Evolutionary conservation across 1,140 invertebrate genomes (phyloP), one percentile per base, ranked within the genome.

Genomic region (Zaprionus kolodkinae): DNA sequence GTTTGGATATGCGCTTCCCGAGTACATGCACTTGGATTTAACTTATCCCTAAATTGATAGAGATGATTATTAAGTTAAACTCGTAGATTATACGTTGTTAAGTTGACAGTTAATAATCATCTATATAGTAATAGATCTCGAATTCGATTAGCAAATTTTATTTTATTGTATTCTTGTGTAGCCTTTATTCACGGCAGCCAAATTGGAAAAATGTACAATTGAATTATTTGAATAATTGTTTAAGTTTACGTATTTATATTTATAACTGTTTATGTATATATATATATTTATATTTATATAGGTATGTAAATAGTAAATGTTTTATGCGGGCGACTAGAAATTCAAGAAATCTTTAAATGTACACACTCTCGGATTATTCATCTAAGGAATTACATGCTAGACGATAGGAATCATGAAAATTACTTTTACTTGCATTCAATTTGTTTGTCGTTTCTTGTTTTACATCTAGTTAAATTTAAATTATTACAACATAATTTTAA

Each of bases 331-430:
- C 84, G 84, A 87, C 84, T 87, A 87, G 84, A 87, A 87, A 80
- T 88, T 87, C 65, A 73, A 88, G 87, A 87, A 88, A 88, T 84
- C 76, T 72, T 88, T 73, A 88, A 79, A 87, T 72, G 67, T 88
- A 79, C 78, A 83, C 84, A 63, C 64, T 87, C 63, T 77, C 59
- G 73, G 84, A 84, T 74, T 84, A 72, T 72, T 78, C 38, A 65
- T 61, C 75, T 78, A 74, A 72, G 35, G 48, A 70, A 40, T 86
- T 86, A 88, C 77, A 67, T 61, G 77, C 84, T 87, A 87, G 75
- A 83, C 77, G 76, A 87, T 87, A 87, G 84, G 84, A 87, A 87
- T 87, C 84, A 87, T 88, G 84, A 87, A 84, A 87, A 87, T 86
- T 88, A 88, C 80, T 45, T 86, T 82, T 76, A 74, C 72, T 80